phyloP scores from a whole-genome alignment of 2,797 vertebrate genomes.

The Bovichtus variegatus region DNA sequence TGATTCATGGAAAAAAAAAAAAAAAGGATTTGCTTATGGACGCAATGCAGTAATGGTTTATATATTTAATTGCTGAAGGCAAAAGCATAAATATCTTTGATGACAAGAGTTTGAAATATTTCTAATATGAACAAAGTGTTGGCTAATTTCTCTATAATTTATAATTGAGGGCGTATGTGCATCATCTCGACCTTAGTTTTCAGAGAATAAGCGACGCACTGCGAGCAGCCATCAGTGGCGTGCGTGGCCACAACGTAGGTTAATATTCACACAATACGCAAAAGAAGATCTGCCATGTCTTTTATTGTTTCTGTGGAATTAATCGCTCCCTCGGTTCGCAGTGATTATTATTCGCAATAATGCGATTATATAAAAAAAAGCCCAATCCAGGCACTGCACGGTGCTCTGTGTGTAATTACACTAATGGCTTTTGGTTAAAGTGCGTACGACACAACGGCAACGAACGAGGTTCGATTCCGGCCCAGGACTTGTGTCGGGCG shows the following conservation, averaged over 20 bases:
- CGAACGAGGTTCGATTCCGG: too few relatives aligned
- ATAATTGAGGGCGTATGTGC: not conserved
- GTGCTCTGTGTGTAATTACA: constrained; percentile 19
- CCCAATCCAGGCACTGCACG: constrained; percentile 8
- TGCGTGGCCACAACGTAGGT: not conserved
- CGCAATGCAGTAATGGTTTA: not conserved
- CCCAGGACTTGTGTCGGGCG: too few relatives aligned
- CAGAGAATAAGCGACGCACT: not conserved
- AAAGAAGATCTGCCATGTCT: not conserved
- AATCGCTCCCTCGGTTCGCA: not conserved
- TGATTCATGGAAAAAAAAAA: not conserved
- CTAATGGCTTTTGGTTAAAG: too few relatives aligned
- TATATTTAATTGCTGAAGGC: not conserved
- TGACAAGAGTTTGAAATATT: not conserved
- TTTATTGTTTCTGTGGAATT: not conserved
- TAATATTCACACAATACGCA: not conserved
- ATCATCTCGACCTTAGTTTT: not conserved
- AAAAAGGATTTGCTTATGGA: not conserved
- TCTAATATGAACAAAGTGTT: not conserved
- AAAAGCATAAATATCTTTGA: not conserved
- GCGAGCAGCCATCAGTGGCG: not conserved
- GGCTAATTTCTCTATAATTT: constrained; percentile 4
- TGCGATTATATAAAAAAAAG: not conserved
- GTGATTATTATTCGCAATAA: not conserved
- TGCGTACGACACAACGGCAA: too few relatives aligned